phyloP scores from a whole-genome alignment of 2,797 vertebrate genomes.

The Enteromius anoplus region DNA sequence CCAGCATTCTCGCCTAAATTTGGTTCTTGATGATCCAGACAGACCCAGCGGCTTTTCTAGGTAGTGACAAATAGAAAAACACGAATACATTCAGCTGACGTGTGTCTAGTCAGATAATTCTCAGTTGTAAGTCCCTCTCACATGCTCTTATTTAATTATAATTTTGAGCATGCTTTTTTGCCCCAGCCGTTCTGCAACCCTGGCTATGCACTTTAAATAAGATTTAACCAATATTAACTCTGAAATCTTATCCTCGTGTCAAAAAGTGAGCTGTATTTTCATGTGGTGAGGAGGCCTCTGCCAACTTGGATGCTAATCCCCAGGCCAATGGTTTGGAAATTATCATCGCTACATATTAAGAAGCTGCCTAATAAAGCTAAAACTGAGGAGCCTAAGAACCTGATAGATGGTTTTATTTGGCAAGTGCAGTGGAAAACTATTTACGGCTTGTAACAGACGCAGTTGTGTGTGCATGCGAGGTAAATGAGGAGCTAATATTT shows the following conservation, averaged over 20 bases:
- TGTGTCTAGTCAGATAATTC: conserved; percentile 56
- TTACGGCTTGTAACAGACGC: conserved; percentile 54
- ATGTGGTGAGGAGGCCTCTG: conserved; percentile 50
- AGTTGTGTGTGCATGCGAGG: conserved; percentile 47
- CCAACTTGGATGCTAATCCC: conserved; percentile 49
- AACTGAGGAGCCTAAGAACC: conserved; percentile 55
- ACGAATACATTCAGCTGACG: conserved; percentile 60
- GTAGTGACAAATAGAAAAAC: conserved; percentile 42
- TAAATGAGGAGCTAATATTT: conserved; percentile 58
- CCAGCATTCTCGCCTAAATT: conserved; percentile 36
- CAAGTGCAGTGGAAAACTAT: conserved; percentile 54
- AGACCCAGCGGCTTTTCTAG: conserved; percentile 46
- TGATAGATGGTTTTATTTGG: conserved; percentile 61
- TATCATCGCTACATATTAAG: conserved; percentile 59
- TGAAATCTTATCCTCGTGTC: conserved; percentile 57
- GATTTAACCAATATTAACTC: conserved; percentile 58
- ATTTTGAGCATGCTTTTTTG: conserved; percentile 35
- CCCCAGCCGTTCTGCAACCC: conserved; percentile 18
- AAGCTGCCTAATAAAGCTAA: conserved; percentile 58
- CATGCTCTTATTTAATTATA: conserved; percentile 59
- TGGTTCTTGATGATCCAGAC: conserved; percentile 46
- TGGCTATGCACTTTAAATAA: conserved; percentile 56
- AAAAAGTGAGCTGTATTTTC: conserved; percentile 56
- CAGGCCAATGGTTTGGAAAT: conserved; percentile 55
- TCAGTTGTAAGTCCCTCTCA: conserved; percentile 51